Base-by-base conservation (phyloP, 2,113 vertebrate genomes). In the Falcunculus frontatus region DNA sequence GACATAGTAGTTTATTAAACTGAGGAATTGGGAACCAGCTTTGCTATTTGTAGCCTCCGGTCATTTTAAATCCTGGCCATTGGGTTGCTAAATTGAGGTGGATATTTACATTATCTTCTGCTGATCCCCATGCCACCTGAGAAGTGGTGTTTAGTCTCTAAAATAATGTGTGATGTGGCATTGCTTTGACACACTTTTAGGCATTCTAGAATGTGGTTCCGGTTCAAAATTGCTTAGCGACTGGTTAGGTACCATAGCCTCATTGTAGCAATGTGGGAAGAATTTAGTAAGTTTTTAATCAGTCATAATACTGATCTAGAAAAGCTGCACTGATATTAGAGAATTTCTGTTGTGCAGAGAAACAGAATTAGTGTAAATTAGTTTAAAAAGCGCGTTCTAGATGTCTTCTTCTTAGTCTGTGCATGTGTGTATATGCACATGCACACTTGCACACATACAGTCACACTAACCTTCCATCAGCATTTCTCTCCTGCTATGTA, bases 401-500 rank as follows among this genome's bases (percentile, higher is more conserved):
- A 16, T 46, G 41, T 70, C 22, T 16, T 44, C 50, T 75, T 84
- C 76, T 60, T 37, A 73, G 39, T 49, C 39, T 39, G 4, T n/a
- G 8, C 74, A 37, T 75, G 35, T 67, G 7, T 47, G 16, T 37
- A 35, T 21, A 16, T 25, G 30, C 59, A 46, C 33, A 26, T 10
- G 20, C n/a, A 44, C 21, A 5, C 65, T 63, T 52, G 37, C 1
- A 5, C 75, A 50, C 35, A 42, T 44, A 29, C 17, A 55, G 59
- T 6, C 30, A 70, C 35, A 13, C 63, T 64, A 37, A 70, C 73
- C 85, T 95, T 94, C 75, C 80, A 76, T 94, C 96, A 92, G 64
- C 94, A 49, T 52, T 92, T 75, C 89, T 95, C 78, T 47, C 29
- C 62, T 72, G 79, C 98, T 98, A 75, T 88, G 68, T 97, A 97